These are phyloP conservation scores for Eutrigla gurnardus DNA, from an alignment of 2,797 vertebrate species.

Conservation along the genomic window DNA sequence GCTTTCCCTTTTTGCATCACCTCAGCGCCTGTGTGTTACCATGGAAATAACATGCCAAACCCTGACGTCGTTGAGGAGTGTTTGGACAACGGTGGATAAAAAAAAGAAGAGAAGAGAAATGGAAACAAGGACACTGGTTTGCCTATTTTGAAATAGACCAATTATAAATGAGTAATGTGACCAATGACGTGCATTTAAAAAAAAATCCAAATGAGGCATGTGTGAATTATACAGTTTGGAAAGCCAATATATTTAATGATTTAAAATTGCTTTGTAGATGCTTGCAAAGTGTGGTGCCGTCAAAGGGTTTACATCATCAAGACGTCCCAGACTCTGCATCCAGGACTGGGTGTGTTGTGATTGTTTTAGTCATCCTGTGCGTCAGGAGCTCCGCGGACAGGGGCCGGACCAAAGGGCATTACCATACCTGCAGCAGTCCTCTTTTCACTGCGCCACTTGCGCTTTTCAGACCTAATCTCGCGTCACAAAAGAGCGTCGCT, in stretches of 20 bases:
- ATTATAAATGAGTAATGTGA: constrained; percentile 27
- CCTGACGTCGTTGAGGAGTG: constrained; percentile 27
- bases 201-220: constrained; percentile 16
- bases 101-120: not conserved
- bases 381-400: constrained; percentile 20
- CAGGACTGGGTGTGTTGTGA: constrained; percentile 10
- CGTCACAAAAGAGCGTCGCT: constrained; percentile 68
- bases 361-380: constrained; percentile 9
- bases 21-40: constrained; percentile 49
- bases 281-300: not conserved
- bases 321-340: not conserved
- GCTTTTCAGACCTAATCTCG: constrained; percentile 71
- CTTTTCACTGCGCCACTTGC: constrained; percentile 68
- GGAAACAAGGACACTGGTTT: constrained; percentile 2
- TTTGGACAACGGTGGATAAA: constrained; percentile 41
- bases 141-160: constrained; percentile 20
- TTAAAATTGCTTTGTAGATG: not conserved
- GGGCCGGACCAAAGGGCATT: constrained; percentile 50
- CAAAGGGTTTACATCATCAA: constrained; percentile 4
- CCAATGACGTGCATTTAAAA: not conserved
- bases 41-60: constrained; percentile 58
- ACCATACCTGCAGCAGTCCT: constrained; percentile 70
- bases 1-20: constrained; percentile 43
- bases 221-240: constrained; percentile 3
- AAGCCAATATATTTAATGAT: no score